Conservation (phyloP, 2,113 vertebrate species). For the Nerophis ophidion region DNA sequence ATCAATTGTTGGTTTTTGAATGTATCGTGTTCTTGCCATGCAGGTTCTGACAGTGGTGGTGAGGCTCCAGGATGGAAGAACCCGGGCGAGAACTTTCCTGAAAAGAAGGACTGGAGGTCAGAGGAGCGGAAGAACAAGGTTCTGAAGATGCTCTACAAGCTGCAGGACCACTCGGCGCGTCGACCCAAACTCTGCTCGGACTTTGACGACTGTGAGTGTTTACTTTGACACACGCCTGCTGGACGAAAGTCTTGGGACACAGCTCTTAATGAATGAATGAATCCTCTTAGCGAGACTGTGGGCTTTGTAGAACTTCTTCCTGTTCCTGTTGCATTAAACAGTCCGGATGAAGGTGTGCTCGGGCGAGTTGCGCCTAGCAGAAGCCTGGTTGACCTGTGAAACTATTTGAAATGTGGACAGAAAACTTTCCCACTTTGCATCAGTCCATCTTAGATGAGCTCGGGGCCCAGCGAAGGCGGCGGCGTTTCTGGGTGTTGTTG, state of each 20-base stretch:
- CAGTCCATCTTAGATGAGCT: too few species aligned
- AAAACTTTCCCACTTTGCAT: too few species aligned
- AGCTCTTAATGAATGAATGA: neutral
- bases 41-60: conserved; percentile 22
- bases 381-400: too few species aligned
- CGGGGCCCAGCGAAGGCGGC: too few species aligned
- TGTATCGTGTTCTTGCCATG: conserved; percentile 5
- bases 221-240: neutral
- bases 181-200: conserved; percentile 32
- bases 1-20: too few species aligned
- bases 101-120: conserved; percentile 33
- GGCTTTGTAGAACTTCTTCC: neutral
- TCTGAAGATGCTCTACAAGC: conserved; percentile 61
- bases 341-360: too few species aligned
- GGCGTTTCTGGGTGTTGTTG: too few species aligned
- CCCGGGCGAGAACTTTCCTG: neutral
- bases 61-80: conserved; percentile 2
- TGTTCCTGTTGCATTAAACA: neutral
- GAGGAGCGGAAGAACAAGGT: conserved; percentile 52
- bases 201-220: conserved; percentile 67
- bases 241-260: neutral
- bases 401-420: too few species aligned
- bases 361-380: too few species aligned
- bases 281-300: too few species aligned
- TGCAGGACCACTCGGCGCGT: conserved; percentile 35